A percentile compares a stretch with the other conserved stretches of the same genome.
These are phyloP conservation scores for Pollenia angustigena DNA, from an alignment of 2,888 invertebrate species.

Conservation along the genomic window DNA sequence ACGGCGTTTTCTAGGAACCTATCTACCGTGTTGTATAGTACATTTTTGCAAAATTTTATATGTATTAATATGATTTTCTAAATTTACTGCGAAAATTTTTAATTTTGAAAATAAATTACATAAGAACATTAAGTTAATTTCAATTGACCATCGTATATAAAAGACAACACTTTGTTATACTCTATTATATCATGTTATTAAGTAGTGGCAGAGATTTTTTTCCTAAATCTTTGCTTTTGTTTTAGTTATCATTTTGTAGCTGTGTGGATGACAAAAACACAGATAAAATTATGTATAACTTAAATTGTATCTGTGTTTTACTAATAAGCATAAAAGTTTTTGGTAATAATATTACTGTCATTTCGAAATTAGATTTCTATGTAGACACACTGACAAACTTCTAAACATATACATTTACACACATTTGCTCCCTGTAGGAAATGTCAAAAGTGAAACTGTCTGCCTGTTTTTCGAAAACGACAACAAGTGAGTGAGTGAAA, in stretches of 20 bases:
- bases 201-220: conserved; percentile 5
- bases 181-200: background rate
- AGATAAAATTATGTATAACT: no score
- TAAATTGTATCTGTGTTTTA: background rate
- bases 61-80: no score
- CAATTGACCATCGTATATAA: background rate
- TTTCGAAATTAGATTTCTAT: conserved; percentile 41
- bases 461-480: no score
- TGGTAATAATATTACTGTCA: conserved; percentile 53
- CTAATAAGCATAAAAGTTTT: conserved; percentile 25
- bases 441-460: no score
- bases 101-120: background rate
- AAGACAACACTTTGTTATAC: background rate
- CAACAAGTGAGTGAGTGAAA: no score
- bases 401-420: background rate
- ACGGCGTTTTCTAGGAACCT: no score
- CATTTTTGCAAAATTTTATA: no score
- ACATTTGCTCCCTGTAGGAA: background rate
- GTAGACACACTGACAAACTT: conserved; percentile 9
- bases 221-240: conserved; percentile 31
- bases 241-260: background rate
- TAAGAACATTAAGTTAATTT: background rate
- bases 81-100: no score
- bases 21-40: no score
- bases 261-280: background rate